phyloP scores from a whole-genome alignment of 1,140 invertebrate species.

The Eumeta japonica region DNA sequence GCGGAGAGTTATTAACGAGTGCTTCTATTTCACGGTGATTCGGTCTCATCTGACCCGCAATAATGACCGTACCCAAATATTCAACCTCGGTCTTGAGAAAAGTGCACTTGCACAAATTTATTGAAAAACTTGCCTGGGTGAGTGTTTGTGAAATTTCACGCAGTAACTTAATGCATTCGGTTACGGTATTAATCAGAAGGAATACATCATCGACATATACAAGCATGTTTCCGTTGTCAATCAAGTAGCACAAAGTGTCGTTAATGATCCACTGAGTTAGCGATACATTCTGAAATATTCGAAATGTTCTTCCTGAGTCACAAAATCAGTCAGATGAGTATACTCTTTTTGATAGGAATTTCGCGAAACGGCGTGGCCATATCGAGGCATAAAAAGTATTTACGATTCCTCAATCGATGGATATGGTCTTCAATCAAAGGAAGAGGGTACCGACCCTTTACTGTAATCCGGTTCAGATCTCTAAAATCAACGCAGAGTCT shows the following conservation, averaged over 20 bases:
- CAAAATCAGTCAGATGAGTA: slow-evolving; percentile 5
- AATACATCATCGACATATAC: slow-evolving; percentile 10
- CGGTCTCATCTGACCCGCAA: slow-evolving; percentile 17
- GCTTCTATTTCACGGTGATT: slow-evolving; percentile 23
- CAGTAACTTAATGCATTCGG: slow-evolving; percentile 2
- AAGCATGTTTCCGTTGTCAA: neutral
- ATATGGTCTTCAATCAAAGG: slow-evolving; percentile 17
- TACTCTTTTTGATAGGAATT: slow-evolving; percentile 6
- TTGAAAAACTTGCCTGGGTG: slow-evolving; percentile 7
- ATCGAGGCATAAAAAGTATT: slow-evolving; percentile 9
- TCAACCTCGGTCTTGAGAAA: slow-evolving; percentile 8
- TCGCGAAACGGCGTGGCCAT: slow-evolving; percentile 10
- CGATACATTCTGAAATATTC: slow-evolving; percentile 10
- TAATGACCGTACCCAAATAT: slow-evolving; percentile 22
- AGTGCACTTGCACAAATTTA: slow-evolving; percentile 8
- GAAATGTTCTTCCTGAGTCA: slow-evolving; percentile 10
- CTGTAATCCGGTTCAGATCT: slow-evolving; percentile 21
- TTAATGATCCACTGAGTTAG: slow-evolving; percentile 5
- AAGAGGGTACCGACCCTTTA: slow-evolving; percentile 24
- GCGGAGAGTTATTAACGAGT: slow-evolving; percentile 19
- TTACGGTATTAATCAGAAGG: slow-evolving; percentile 2
- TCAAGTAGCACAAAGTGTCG: slow-evolving; percentile 4
- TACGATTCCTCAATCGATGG: slow-evolving; percentile 6
- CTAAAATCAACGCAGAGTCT: slow-evolving; percentile 29
- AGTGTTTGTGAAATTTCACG: neutral